Evolutionary conservation across 2,113 vertebrate genomes (phyloP).

Genomic region (Psilopsiagon aurifrons): DNA sequence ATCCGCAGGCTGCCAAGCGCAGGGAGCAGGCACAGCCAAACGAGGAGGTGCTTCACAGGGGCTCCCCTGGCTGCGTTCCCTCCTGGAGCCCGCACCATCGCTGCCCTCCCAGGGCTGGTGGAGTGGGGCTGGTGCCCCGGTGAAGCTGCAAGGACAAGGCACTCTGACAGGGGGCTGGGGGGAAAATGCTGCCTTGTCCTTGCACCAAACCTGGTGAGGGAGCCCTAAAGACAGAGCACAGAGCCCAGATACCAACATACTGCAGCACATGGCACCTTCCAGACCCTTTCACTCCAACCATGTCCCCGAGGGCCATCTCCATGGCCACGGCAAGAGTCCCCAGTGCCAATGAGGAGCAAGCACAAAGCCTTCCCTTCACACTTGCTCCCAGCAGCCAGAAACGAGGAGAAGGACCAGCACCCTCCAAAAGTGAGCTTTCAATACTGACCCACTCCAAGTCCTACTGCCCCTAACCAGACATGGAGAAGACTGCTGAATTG

Average conservation of each 20-base stretch:
- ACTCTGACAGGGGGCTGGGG: accelerated
- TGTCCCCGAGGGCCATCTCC: neutral
- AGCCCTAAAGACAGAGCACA: neutral
- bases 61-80: neutral
- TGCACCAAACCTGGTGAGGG: neutral
- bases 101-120: neutral
- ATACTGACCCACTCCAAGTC: accelerated
- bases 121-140: neutral
- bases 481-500: neutral
- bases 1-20: neutral
- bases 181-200: neutral
- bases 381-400: neutral
- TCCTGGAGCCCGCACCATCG: neutral
- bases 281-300: neutral
- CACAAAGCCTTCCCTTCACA: neutral
- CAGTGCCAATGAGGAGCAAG: accelerated
- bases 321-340: accelerated
- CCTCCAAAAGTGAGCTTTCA: neutral
- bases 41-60: neutral
- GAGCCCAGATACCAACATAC: neutral
- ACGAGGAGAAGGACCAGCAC: neutral
- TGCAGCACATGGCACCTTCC: neutral
- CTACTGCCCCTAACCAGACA: neutral
- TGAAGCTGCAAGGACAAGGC: neutral
- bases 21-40: neutral